Evolutionary conservation across 2,797 vertebrate genomes (phyloP).

Genomic region (Acrossocheilus fasciatus): DNA sequence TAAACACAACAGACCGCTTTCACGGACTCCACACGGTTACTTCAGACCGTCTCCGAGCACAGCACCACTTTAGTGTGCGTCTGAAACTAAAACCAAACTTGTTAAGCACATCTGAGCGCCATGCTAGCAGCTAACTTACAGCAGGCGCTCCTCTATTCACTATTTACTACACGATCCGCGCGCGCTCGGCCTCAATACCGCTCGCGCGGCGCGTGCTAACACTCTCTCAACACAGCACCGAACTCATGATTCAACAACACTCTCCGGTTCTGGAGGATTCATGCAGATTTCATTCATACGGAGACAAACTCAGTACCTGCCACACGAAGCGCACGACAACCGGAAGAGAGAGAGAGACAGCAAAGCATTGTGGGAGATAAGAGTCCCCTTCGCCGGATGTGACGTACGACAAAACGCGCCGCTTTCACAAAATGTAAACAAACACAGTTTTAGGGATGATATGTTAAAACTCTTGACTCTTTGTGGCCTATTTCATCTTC

Average conservation of each 20-base stretch:
- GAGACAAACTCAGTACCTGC: slow-evolving; percentile 65
- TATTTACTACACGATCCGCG: background rate
- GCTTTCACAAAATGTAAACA: slow-evolving; percentile 9
- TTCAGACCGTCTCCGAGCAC: background rate
- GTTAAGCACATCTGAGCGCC: background rate
- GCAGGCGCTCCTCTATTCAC: background rate
- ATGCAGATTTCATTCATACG: slow-evolving; percentile 63
- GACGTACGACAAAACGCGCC: background rate
- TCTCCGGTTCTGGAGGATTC: slow-evolving; percentile 64
- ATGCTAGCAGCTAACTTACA: background rate
- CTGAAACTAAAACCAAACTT: background rate
- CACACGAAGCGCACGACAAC: slow-evolving; percentile 65
- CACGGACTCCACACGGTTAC: background rate
- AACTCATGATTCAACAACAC: rapidly evolving
- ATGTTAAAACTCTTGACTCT: too few species aligned
- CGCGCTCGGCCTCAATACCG: background rate
- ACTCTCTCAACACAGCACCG: rapidly evolving
- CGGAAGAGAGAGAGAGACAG: slow-evolving; percentile 81
- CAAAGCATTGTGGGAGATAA: slow-evolving; percentile 60
- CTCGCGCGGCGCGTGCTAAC: rapidly evolving
- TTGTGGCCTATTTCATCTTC: too few species aligned
- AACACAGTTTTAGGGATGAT: background rate
- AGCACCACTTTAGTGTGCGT: background rate
- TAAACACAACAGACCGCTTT: background rate
- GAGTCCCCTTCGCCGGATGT: background rate